Evolutionary conservation across 2,888 invertebrate species (phyloP).

Genomic region (Coenonympha arcania): DNA sequence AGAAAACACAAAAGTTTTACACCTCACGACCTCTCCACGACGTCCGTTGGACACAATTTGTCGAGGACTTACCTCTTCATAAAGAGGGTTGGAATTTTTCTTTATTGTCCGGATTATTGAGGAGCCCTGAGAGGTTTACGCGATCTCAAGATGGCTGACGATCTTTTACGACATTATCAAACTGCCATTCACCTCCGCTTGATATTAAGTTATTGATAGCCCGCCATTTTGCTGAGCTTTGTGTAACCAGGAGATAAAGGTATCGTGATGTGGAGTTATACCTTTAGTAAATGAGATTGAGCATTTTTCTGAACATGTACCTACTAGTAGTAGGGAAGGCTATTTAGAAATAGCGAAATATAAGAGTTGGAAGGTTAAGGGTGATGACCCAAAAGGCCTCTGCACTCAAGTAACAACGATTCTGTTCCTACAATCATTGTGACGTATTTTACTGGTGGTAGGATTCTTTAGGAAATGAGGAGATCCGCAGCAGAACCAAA

Average conservation of each 20-base stretch:
- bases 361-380: too few species aligned
- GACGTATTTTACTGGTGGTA: too few species aligned
- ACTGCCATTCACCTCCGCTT: conserved; percentile 60
- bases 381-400: too few species aligned
- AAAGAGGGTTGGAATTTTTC: conserved; percentile 73
- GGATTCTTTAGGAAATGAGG: too few species aligned
- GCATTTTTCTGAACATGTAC: background rate
- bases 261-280: conserved; percentile 17
- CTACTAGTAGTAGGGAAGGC: too few species aligned
- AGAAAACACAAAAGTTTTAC: conserved; percentile 4
- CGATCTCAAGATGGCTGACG: conserved; percentile 66
- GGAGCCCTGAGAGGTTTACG: conserved; percentile 67
- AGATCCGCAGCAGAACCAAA: too few species aligned
- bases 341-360: too few species aligned
- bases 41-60: conserved; percentile 54
- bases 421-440: too few species aligned
- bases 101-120: conserved; percentile 73
- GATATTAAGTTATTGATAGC: conserved; percentile 66
- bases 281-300: conserved; percentile 19
- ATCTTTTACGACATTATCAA: conserved; percentile 68
- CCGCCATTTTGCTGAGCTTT: conserved; percentile 24
- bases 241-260: conserved; percentile 24
- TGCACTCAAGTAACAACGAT: too few species aligned
- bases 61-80: conserved; percentile 74
- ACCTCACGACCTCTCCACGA: conserved; percentile 38